A percentile compares a stretch with the other conserved stretches of the same genome.
These are phyloP conservation scores for Ctenodactylus gundi DNA, from an alignment of 2,113 vertebrate genomes.

Conservation along the genomic window DNA sequence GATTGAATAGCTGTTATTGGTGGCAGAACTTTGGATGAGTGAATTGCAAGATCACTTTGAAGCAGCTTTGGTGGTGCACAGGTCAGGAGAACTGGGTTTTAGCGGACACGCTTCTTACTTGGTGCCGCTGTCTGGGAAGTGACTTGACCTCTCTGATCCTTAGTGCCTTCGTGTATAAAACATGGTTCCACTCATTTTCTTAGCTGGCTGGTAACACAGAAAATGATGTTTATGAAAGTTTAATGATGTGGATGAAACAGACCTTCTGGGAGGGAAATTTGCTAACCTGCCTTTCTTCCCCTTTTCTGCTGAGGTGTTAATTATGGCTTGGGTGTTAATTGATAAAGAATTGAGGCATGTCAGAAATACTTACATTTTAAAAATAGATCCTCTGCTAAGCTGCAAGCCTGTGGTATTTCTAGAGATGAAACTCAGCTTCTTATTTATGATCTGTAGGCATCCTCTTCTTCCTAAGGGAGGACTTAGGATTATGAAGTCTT, in stretches of 20 bases:
- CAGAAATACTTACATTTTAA: constrained; percentile 21
- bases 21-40: background rate
- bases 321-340: background rate
- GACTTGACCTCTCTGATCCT: background rate
- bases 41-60: background rate
- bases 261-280: background rate
- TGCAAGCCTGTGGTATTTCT: background rate
- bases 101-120: background rate
- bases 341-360: background rate
- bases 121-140: background rate
- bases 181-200: background rate
- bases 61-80: background rate
- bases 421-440: background rate
- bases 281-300: background rate
- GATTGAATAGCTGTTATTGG: background rate
- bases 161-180: background rate
- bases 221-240: constrained; percentile 2
- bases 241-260: background rate
- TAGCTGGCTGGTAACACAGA: background rate
- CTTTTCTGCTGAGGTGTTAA: background rate
- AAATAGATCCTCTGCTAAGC: background rate
- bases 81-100: background rate
- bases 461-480: constrained; percentile 13
- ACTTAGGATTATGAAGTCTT: background rate
- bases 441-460: background rate